These are phyloP conservation scores for Potorous gilbertii DNA, from an alignment of 2,797 vertebrate species.

Conservation along the genomic window DNA sequence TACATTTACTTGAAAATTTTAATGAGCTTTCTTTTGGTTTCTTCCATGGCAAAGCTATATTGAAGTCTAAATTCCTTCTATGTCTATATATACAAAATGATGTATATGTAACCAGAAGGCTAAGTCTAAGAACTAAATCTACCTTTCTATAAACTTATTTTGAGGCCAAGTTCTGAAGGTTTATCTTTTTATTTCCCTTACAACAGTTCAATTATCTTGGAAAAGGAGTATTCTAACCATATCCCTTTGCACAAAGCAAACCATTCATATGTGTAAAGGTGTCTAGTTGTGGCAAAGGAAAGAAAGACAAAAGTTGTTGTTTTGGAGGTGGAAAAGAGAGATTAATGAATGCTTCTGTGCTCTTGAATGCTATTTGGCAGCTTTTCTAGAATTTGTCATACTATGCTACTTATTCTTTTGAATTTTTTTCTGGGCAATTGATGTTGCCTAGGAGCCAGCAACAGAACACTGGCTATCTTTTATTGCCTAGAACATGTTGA, in stretches of 20 bases:
- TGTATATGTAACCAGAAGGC: neutral
- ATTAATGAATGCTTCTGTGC: neutral
- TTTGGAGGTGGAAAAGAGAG: neutral
- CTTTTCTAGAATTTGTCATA: constrained; percentile 9
- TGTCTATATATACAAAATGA: neutral
- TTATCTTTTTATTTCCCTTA: constrained; percentile 1
- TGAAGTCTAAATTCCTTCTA: neutral
- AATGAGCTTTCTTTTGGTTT: constrained; percentile 8
- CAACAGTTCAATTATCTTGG: neutral
- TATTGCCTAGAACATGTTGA: neutral
- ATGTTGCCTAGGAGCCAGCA: neutral
- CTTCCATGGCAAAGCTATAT: neutral
- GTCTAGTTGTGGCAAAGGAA: neutral
- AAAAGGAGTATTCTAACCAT: constrained; percentile 6
- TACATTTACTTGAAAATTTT: neutral
- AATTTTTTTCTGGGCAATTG: constrained; percentile 30
- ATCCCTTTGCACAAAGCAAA: neutral
- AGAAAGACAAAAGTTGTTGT: neutral
- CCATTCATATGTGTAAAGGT: constrained; percentile 1
- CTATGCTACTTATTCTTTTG: constrained; percentile 35
- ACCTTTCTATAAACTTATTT: neutral
- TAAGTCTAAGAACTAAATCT: neutral
- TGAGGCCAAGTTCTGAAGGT: neutral
- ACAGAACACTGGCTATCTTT: constrained; percentile 15
- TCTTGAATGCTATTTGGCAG: constrained; percentile 33